phyloP scores from a whole-genome alignment of 2,888 invertebrate genomes.

The Candidula unifasciata region DNA sequence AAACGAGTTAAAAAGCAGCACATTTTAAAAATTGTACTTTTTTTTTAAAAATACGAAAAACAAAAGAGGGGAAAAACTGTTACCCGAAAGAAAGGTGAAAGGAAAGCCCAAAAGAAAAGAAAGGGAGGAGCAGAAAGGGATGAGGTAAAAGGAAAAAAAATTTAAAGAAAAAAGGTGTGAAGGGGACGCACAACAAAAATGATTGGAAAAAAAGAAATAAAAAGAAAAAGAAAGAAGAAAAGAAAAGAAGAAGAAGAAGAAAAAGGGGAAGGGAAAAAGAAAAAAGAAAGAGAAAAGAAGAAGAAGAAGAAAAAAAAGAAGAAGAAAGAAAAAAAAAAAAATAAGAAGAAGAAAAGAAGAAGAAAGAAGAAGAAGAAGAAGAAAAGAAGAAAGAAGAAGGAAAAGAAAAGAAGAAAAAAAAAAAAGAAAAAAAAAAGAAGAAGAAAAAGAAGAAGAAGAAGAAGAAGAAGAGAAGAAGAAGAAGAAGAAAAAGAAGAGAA shows the following conservation, averaged over 20 bases:
- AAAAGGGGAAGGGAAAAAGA: too few relatives aligned
- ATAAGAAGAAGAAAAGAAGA: too few relatives aligned
- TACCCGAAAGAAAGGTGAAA: neutral
- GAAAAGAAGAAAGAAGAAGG: neutral
- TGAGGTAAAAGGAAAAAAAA: too few relatives aligned
- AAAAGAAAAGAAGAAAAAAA: neutral
- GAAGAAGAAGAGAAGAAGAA: neutral
- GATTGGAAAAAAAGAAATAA: neutral
- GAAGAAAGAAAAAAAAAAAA: too few relatives aligned
- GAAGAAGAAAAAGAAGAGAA: too few relatives aligned
- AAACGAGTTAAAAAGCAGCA: too few relatives aligned
- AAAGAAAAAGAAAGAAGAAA: neutral
- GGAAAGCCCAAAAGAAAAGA: neutral
- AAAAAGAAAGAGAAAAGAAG: neutral
- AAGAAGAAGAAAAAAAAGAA: neutral
- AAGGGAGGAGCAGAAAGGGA: neutral
- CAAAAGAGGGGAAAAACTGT: neutral
- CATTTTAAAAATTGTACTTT: too few relatives aligned
- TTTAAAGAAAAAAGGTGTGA: too few relatives aligned
- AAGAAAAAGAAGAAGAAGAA: constrained; percentile 1
- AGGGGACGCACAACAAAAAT: neutral
- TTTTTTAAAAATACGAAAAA: neutral
- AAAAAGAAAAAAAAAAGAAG: constrained; percentile 1
- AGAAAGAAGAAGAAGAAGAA: constrained; percentile 13
- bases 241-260: neutral